Base-by-base conservation (phyloP, 2,888 invertebrate species). In the Dexiosoma caninum region DNA sequence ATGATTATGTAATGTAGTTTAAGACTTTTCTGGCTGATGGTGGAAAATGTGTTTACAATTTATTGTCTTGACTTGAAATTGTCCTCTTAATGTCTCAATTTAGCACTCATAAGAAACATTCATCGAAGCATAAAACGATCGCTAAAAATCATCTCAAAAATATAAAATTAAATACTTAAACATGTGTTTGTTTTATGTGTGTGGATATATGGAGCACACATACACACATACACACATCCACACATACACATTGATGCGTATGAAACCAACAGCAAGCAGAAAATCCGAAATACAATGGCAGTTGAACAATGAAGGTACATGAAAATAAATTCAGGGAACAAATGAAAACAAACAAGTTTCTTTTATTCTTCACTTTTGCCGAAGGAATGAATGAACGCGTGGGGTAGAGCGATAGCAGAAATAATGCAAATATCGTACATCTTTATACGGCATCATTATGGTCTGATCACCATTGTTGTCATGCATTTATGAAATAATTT, bases 31-130 rank as follows among this genome's bases (percentile, higher is more conserved):
- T 44, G 1, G 19, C 19, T 46, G 21, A n/a, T n/a, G n/a, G 2
- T 46, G 23, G 12, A 23, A 23, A 2, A 12, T 46, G 1, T 14
- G n/a, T 1, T n/a, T 46, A 32, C n/a, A 40, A 62, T 64, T 23
- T 53, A 66, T 78, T 64, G 23, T 51, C 60, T 49, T 69, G 32
- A 42, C 55, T 21, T 46, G 19, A 70, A 70, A 77, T 72, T 70
- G 49, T 57, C 37, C 40, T 46, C 69, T 75, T 87, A 87, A 87
- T 87, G 87, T 87, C 86, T 87, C 85, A 87, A 87, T 87, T 87
- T 87, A 86, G 84, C 84, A 84, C 85, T 87, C 85, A 84, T 86
- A 85, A 85, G 81, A 85, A 86, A 85, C 40, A 76, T 76, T 76
- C 62, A 66, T 79, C 77, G 84, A 86, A 82, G 85, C 86, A 86